Conservation (phyloP, 1,140 invertebrate species). For the Parasteatoda tepidariorum region DNA sequence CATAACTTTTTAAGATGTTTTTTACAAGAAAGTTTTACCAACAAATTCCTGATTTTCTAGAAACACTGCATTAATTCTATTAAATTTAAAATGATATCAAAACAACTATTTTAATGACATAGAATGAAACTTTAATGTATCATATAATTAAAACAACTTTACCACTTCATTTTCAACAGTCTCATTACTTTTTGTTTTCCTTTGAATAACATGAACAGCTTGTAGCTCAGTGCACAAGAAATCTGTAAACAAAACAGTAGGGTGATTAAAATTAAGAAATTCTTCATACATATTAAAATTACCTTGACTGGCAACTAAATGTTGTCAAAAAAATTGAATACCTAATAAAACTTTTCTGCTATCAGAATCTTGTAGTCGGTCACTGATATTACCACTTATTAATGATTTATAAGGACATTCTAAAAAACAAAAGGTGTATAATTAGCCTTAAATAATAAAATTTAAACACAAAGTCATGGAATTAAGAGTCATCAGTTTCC, state of each 20-base stretch:
- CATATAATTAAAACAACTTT: conserved; percentile 43
- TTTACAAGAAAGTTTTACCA: too few species aligned
- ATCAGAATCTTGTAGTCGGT: conserved; percentile 76
- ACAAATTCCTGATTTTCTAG: too few species aligned
- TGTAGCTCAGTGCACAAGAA: conserved; percentile 85
- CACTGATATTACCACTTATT: conserved; percentile 75
- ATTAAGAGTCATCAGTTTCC: too few species aligned
- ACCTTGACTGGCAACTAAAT: neutral
- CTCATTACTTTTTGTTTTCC: conserved; percentile 71
- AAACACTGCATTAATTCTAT: too few species aligned
- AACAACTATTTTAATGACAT: too few species aligned
- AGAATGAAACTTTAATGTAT: too few species aligned
- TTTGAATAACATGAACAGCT: conserved; percentile 78
- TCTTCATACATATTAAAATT: neutral
- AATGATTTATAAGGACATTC: conserved; percentile 80
- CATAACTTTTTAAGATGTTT: too few species aligned
- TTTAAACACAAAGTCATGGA: too few species aligned
- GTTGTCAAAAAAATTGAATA: conserved; percentile 39
- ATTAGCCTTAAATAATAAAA: too few species aligned
- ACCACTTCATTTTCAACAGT: conserved; percentile 70
- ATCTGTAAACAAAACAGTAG: conserved; percentile 71
- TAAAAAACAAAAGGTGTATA: conserved; percentile 65
- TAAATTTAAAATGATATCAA: too few species aligned
- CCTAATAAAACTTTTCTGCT: conserved; percentile 77
- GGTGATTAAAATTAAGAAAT: neutral